phyloP scores from a whole-genome alignment of 2,888 invertebrate species.

The Scaptomyza cyrtandrae region DNA sequence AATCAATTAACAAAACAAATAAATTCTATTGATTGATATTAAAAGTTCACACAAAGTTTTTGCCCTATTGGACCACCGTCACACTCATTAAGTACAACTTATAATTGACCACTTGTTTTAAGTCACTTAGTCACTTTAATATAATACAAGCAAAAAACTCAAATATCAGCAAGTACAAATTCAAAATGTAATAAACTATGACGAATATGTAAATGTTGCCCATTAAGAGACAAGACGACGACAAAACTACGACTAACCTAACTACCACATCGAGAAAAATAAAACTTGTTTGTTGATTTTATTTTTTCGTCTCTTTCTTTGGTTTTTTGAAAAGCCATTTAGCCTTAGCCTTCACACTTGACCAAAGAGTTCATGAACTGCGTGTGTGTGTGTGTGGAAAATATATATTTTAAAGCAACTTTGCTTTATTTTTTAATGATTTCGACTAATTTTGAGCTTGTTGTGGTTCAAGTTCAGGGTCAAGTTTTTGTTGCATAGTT shows the following conservation, averaged over 20 bases:
- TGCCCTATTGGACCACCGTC: neutral
- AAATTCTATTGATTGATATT: neutral
- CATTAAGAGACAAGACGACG: slow-evolving; percentile 13
- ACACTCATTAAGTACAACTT: slow-evolving; percentile 10
- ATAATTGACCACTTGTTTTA: slow-evolving; percentile 23
- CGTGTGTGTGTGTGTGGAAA: slow-evolving; percentile 42
- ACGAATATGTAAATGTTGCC: slow-evolving; percentile 46
- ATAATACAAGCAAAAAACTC: slow-evolving; percentile 5
- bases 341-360: slow-evolving; percentile 76
- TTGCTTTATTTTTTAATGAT: slow-evolving; percentile 52
- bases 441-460: slow-evolving; percentile 47
- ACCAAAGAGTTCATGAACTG: slow-evolving; percentile 69
- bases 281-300: slow-evolving; percentile 47
- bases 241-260: slow-evolving; percentile 33
- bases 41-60: too few relatives aligned
- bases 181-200: neutral
- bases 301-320: slow-evolving; percentile 1
- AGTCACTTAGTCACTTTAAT: neutral
- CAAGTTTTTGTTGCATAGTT: slow-evolving; percentile 24
- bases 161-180: too few relatives aligned
- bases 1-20: neutral
- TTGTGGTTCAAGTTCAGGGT: slow-evolving; percentile 72
- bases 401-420: slow-evolving; percentile 27
- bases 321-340: slow-evolving; percentile 44
- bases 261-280: neutral